Evolutionary conservation across 1,140 invertebrate genomes (phyloP), one percentile per base, ranked within the genome.

Genomic region (Camponotus floridanus): DNA sequence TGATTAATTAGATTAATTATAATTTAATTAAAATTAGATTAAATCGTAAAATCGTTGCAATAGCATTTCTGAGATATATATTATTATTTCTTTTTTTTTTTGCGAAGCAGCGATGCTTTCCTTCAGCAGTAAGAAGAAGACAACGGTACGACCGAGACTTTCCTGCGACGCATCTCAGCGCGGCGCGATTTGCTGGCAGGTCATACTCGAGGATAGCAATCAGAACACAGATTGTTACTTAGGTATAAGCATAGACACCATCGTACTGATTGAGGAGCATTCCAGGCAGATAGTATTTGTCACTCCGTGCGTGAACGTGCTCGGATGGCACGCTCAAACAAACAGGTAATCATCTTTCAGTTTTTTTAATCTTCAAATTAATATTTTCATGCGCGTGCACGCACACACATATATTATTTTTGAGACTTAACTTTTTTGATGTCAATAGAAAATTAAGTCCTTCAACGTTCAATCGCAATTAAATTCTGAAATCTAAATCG

Each of bases 211-310:
- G 81, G 97, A 98, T 91, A 96, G 96, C 87, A 97, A 97, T 64
- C 96, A 96, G 91, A 96, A 96, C 26, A 96, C 96, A 3, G 97
- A 98, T 86, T 98, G 98, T 92, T 97, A 98, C 84, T 95, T 99
- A 76, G 98, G 98, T 0, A 97, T 99, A 78, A 98, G 98, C 26
- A 96, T 97, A 13, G 98, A 99, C 91, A 98, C 97, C 1, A 95
- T 99, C 64, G 98, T 99, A 33, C 94, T 99, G 13, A 96, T 99
- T 61, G 98, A 99, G 94, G 97, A 98, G 91, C 96, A 95, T 73
- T 97, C 97, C 0, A 96, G 97, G 76, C 97, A 98, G 93, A 97
- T 98, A 36, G 96, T 99, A 11, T 98, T 99, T 90, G 98, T 98
- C 13, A 96, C 98, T 21, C 98, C 98, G 0, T 98, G 98, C 89